Evolutionary conservation across 2,888 invertebrate species (phyloP).

Genomic region (Noctua comes): DNA sequence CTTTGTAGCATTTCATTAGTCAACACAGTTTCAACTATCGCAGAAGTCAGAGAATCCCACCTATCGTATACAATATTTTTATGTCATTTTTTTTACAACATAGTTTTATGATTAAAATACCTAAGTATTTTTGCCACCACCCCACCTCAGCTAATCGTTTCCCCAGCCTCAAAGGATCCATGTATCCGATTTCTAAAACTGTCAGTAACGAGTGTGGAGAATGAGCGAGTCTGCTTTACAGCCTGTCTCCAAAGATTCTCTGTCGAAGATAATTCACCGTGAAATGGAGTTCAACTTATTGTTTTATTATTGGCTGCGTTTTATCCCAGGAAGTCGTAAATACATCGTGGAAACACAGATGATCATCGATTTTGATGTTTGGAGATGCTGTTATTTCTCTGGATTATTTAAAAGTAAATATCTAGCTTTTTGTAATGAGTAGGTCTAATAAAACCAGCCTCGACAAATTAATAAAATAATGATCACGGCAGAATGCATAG

Average conservation of each 20-base stretch:
- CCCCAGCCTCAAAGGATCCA: slow-evolving; percentile 26
- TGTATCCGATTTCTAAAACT: slow-evolving; percentile 52
- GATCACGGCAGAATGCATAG: neutral
- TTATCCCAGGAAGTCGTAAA: slow-evolving; percentile 68
- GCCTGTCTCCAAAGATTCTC: slow-evolving; percentile 60
- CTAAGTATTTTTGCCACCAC: neutral
- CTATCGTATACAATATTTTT: too few relatives aligned
- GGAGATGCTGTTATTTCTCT: neutral
- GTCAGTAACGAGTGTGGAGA: slow-evolving; percentile 53
- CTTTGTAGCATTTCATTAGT: too few relatives aligned
- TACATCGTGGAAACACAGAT: slow-evolving; percentile 43
- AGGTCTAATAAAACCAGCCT: neutral
- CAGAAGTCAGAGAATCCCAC: too few relatives aligned
- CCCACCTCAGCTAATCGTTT: slow-evolving; percentile 16
- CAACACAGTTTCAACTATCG: too few relatives aligned
- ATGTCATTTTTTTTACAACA: too few relatives aligned
- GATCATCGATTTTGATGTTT: slow-evolving; percentile 14
- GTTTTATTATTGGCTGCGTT: slow-evolving; percentile 60
- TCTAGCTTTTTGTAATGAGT: neutral
- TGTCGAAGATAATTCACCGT: slow-evolving; percentile 70
- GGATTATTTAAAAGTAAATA: neutral
- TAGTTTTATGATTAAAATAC: neutral
- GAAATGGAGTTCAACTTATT: slow-evolving; percentile 72
- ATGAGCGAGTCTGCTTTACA: slow-evolving; percentile 53
- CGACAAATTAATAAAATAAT: neutral